Conservation (phyloP, 2,113 vertebrate species). For the Chroicocephalus ridibundus region DNA sequence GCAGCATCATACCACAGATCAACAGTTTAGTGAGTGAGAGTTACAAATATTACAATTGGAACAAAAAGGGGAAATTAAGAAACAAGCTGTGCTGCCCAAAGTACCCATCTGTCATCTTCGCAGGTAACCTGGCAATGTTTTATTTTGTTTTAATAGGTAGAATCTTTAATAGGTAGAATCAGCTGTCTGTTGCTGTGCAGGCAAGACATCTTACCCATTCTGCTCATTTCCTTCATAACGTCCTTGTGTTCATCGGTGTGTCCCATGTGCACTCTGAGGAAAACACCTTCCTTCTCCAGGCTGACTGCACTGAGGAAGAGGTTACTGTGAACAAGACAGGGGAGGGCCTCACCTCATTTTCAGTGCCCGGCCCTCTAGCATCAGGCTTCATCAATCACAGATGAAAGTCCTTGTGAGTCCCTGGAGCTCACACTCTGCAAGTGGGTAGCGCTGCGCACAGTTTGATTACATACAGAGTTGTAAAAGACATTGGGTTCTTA, state of each 20-base stretch:
- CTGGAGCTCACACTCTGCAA: neutral
- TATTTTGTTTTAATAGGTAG: neutral
- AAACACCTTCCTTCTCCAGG: neutral
- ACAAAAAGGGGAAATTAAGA: neutral
- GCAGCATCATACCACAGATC: neutral
- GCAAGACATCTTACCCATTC: neutral
- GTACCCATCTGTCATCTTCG: neutral
- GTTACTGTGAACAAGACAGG: neutral
- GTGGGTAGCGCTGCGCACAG: neutral
- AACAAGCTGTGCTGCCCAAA: neutral
- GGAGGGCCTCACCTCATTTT: neutral
- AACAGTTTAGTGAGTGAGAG: neutral
- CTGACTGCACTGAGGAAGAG: neutral
- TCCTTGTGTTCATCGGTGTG: neutral
- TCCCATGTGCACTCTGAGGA: neutral
- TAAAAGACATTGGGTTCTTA: neutral
- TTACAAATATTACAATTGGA: neutral
- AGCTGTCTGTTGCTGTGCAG: neutral
- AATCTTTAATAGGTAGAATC: neutral
- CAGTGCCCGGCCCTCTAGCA: neutral
- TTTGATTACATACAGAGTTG: neutral
- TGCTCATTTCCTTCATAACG: accelerated
- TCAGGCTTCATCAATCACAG: neutral
- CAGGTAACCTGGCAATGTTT: neutral
- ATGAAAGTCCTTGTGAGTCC: neutral